A percentile compares a stretch with the other conserved stretches of the same genome.
Evolutionary conservation across 1,140 invertebrate species (phyloP).

Genomic region (Diprion similis): DNA sequence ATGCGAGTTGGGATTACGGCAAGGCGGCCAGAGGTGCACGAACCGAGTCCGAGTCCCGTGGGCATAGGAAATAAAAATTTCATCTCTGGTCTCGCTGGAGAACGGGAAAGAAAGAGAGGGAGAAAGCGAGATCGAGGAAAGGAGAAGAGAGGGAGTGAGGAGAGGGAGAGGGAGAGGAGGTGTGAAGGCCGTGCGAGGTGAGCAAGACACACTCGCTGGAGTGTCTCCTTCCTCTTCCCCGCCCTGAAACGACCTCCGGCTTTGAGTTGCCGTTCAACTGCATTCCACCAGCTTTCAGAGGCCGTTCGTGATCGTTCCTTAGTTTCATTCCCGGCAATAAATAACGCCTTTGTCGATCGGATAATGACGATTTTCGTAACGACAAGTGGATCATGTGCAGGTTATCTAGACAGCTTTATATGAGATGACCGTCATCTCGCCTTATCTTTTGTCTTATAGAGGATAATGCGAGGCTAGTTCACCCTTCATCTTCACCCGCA

Average conservation of each 20-base stretch:
- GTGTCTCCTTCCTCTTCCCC: constrained; percentile 2
- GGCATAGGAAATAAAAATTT: no score
- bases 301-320: not conserved
- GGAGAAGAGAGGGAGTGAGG: not conserved
- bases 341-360: not conserved
- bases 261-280: constrained; percentile 1
- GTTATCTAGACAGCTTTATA: no score
- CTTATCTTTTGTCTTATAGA: no score
- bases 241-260: constrained; percentile 3
- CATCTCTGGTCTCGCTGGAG: not conserved
- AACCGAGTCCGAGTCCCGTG: no score
- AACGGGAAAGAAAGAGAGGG: not conserved
- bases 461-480: no score
- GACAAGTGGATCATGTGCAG: not conserved
- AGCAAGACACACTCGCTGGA: not conserved
- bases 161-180: not conserved
- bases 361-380: not conserved
- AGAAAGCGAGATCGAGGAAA: not conserved
- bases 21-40: no score
- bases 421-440: no score
- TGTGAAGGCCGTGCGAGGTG: constrained; percentile 3
- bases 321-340: not conserved
- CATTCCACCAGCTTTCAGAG: not conserved
- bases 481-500: no score
- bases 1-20: no score